Evolutionary conservation across 2,797 vertebrate species (phyloP).

Genomic region (Pseudotriccus pelzelni): DNA sequence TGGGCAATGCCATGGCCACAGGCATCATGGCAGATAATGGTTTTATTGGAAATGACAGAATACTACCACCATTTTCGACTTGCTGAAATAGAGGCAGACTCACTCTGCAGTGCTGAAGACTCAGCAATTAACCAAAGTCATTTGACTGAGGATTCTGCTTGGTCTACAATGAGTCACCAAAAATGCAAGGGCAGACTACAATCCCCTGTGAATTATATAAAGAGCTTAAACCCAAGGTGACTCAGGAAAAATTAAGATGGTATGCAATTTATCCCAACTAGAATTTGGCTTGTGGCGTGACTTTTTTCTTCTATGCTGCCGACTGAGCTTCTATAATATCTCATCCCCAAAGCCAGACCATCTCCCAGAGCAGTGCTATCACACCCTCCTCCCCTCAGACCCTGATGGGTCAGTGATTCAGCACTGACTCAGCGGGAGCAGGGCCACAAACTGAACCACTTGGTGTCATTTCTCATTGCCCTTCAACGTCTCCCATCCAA

Average conservation of each 20-base stretch:
- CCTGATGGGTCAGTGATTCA: background rate
- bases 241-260: background rate
- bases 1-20: rapidly evolving
- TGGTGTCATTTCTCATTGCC: background rate
- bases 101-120: background rate
- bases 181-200: background rate
- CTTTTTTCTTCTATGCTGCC: background rate
- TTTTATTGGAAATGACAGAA: background rate
- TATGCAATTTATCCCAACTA: background rate
- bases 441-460: background rate
- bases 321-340: background rate
- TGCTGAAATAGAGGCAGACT: background rate
- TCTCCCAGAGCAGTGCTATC: background rate
- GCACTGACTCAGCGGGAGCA: background rate
- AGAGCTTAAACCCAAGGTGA: background rate
- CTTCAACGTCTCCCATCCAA: background rate
- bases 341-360: background rate
- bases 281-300: background rate
- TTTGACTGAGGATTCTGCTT: background rate
- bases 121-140: background rate
- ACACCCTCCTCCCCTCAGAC: background rate
- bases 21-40: background rate
- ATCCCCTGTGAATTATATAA: background rate
- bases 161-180: background rate
- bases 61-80: background rate